phyloP scores from a whole-genome alignment of 2,113 vertebrate genomes.

The Dromas ardeola region DNA sequence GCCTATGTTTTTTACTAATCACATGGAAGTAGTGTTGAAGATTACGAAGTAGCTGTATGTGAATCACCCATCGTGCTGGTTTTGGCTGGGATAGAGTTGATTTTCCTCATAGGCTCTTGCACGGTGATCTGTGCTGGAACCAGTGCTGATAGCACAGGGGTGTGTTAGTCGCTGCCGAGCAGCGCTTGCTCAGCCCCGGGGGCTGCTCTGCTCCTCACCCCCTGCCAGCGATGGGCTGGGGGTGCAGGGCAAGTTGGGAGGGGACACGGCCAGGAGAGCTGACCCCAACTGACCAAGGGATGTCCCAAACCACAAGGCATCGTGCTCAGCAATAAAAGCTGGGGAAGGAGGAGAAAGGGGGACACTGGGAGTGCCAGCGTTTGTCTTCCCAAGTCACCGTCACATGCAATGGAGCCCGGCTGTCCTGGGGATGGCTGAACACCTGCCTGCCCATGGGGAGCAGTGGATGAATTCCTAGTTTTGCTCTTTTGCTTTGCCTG shows the following conservation, averaged over 20 bases:
- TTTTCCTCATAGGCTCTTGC: background rate
- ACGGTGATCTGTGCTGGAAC: background rate
- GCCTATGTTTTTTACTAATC: background rate
- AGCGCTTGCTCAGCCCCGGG: background rate
- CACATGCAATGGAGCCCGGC: background rate
- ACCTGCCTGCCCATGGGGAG: background rate
- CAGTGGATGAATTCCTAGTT: background rate
- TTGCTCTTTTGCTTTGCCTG: background rate
- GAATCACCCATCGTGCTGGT: background rate
- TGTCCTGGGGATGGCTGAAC: background rate
- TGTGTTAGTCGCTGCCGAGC: background rate
- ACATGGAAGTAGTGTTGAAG: background rate
- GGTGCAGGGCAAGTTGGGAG: background rate
- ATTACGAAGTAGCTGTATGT: background rate
- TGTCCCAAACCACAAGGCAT: rapidly evolving
- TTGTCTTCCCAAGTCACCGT: background rate
- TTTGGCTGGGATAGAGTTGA: background rate
- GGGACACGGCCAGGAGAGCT: background rate
- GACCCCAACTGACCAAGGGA: no score
- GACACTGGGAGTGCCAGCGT: rapidly evolving
- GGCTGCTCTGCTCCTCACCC: background rate
- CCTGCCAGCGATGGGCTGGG: background rate
- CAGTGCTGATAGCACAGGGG: rapidly evolving
- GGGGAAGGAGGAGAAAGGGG: background rate
- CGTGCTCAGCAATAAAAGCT: background rate